These are phyloP conservation scores for Cerceris rybyensis DNA, from an alignment of 2,888 invertebrate species.

Conservation along the genomic window DNA sequence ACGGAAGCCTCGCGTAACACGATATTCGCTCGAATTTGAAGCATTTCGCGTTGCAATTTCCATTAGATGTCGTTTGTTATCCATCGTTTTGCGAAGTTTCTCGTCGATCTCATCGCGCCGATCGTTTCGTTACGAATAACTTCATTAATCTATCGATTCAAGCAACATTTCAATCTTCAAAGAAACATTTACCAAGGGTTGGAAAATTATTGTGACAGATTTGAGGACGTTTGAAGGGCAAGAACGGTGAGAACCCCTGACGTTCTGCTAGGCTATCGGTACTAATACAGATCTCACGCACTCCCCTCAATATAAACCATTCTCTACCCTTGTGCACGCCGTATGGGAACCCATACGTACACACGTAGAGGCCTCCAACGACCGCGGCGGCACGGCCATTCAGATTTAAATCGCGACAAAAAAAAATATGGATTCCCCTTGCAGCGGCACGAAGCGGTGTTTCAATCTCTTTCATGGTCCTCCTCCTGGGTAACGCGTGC, in stretches of 20 bases:
- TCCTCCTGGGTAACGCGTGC: slow-evolving; percentile 46
- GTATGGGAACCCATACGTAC: slow-evolving; percentile 73
- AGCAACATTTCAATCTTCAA: slow-evolving; percentile 11
- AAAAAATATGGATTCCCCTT: slow-evolving; percentile 72
- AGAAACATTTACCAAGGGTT: no score
- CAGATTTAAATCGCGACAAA: slow-evolving; percentile 80
- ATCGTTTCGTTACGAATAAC: no score
- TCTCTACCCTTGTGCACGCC: slow-evolving; percentile 72
- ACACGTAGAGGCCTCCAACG: slow-evolving; percentile 66
- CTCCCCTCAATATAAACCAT: slow-evolving; percentile 80
- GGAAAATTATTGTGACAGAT: not conserved
- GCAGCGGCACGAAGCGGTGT: slow-evolving; percentile 75
- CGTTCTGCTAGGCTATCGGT: slow-evolving; percentile 67
- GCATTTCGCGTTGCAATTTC: slow-evolving; percentile 37
- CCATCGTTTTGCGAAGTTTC: no score
- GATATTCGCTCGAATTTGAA: slow-evolving; percentile 59
- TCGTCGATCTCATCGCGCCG: no score
- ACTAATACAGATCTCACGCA: slow-evolving; percentile 81
- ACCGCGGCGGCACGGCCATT: slow-evolving; percentile 76
- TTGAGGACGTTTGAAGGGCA: slow-evolving; percentile 13
- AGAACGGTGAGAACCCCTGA: slow-evolving; percentile 61
- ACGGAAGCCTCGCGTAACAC: slow-evolving; percentile 57
- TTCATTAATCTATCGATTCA: not conserved
- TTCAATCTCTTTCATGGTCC: slow-evolving; percentile 74
- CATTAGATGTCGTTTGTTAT: slow-evolving; percentile 4